These are phyloP conservation scores for Numida meleagris DNA, from an alignment of 2,113 vertebrate genomes.

Conservation along the genomic window DNA sequence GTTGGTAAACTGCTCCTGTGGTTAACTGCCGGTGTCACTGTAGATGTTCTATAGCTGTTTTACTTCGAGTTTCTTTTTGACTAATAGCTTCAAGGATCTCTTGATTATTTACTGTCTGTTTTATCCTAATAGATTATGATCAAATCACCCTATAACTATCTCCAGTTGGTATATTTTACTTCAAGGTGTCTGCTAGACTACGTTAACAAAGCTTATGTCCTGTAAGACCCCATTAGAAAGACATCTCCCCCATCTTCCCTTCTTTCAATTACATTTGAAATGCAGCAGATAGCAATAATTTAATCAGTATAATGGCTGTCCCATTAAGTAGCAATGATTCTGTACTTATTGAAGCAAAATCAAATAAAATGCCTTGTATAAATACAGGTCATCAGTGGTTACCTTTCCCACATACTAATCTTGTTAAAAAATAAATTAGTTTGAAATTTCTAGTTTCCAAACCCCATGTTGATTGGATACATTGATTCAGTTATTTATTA, in stretches of 20 bases:
- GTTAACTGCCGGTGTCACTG: neutral
- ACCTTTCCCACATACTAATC: neutral
- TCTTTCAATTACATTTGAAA: neutral
- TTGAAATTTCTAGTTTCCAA: conserved; percentile 21
- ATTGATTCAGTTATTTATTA: conserved; percentile 2
- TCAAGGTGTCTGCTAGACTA: neutral
- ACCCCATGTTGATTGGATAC: neutral
- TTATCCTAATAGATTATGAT: neutral
- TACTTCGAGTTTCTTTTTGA: neutral
- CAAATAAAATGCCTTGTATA: neutral
- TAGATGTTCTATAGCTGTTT: neutral
- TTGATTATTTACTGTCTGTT: neutral
- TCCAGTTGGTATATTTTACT: neutral
- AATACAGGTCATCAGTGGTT: neutral
- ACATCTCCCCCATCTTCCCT: neutral
- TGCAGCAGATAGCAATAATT: neutral
- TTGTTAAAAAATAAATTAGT: conserved; percentile 33
- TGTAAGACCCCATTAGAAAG: neutral
- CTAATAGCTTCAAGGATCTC: neutral
- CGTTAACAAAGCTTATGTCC: neutral
- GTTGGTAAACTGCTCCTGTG: neutral
- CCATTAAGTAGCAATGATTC: neutral
- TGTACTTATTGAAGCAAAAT: conserved; percentile 1
- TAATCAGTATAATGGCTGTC: neutral
- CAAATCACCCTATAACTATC: neutral